Evolutionary conservation across 2,888 invertebrate genomes (phyloP), one percentile per base, ranked within the genome.

Genomic region (Aspidiotus destructor): DNA sequence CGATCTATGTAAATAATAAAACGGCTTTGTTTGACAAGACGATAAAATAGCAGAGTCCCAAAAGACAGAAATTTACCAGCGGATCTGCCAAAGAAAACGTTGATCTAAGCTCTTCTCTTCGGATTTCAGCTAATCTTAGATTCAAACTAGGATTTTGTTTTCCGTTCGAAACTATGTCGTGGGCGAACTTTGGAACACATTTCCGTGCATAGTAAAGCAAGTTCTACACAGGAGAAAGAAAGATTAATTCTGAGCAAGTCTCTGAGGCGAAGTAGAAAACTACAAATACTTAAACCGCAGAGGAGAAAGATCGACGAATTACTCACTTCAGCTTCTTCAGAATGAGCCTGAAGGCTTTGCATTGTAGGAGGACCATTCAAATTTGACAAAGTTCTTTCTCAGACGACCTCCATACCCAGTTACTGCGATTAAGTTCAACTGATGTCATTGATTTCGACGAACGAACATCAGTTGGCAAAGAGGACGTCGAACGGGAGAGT

Each of bases 301-400:
- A 28, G 5, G 28, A 28, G 5, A 28, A 28, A 28, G 2, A 28
- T 5, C 28, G 28, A 28, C 28, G 28, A 28, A 62, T 62, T 69
- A 79, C 82, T 81, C 78, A 83, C 83, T 79, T 84, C 83, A 80
- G 82, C 82, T 81, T 83, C 83, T 80, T 83, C 82, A 80, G 82
- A 82, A 81, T 82, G 81, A 79, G 82, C 82, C 79, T 83, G 83
- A 81, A 83, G 80, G 80, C 83, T 83, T 83, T 83, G 83, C 84
- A 84, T 84, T 79, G 80, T 84, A 82, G 75, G 74, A 77, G 76
- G 76, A 78, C 77, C 79, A 79, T 79, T 77, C 78, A 79, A 78
- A 60, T 62, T 70, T 67, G n/a, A 64, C 48, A 17, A 44, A 40
- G 62, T 62, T 69, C 62, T 40, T 54, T 53, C 62, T 15, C 48